Conservation (phyloP, 1,140 invertebrate genomes). For the Bathynomus jamesi region DNA sequence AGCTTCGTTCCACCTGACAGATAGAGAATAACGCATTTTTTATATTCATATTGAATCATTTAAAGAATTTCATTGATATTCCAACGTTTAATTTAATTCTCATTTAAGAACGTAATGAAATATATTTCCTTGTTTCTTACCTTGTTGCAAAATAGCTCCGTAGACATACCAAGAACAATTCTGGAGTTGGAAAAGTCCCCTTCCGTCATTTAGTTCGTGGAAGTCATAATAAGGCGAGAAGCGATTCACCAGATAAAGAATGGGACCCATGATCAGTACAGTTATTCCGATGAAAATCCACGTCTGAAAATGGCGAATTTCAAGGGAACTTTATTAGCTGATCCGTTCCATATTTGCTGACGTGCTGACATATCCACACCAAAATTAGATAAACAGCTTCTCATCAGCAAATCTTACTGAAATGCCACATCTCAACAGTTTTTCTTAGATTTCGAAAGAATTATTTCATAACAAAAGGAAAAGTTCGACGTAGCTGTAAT, state of each 20-base stretch:
- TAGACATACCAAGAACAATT: conserved; percentile 86
- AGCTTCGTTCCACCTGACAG: conserved; percentile 70
- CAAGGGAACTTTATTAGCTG: no score
- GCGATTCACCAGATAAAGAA: conserved; percentile 66
- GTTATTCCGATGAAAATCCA: conserved; percentile 67
- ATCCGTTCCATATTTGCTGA: no score
- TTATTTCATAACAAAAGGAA: no score
- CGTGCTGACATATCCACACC: no score
- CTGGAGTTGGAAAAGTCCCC: conserved; percentile 57
- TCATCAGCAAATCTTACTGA: no score
- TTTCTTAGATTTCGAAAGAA: no score
- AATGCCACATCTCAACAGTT: no score
- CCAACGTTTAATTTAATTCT: no score
- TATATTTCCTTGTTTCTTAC: conserved; percentile 52
- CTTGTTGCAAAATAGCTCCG: conserved; percentile 82
- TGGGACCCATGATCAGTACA: conserved; percentile 65
- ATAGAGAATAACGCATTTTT: neutral
- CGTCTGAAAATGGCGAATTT: conserved; percentile 64
- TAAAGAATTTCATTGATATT: neutral
- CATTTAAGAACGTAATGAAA: no score
- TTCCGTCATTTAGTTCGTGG: conserved; percentile 43
- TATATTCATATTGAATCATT: neutral
- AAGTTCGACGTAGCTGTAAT: no score
- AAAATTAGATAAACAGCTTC: no score
- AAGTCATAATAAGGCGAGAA: conserved; percentile 61